These are phyloP conservation scores for Clarias platycephalus DNA, from an alignment of 2,797 vertebrate genomes.

Conservation along the genomic window DNA sequence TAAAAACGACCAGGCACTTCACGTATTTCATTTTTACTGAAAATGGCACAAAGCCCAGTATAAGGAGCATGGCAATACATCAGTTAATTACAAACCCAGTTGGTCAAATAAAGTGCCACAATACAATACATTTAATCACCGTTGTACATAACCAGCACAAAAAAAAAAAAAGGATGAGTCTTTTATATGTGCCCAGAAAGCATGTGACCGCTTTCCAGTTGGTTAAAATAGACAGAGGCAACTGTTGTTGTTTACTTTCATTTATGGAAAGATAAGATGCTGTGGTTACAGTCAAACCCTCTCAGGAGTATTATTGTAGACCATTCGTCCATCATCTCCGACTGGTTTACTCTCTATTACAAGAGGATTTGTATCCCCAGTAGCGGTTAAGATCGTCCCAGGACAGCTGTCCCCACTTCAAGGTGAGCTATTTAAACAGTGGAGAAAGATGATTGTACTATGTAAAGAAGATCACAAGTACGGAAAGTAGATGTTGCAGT, in stretches of 20 bases:
- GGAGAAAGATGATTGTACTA: conserved; percentile 1
- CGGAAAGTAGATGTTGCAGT: conserved; percentile 28
- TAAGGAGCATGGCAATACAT: conserved; percentile 45
- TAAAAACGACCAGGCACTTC: not conserved
- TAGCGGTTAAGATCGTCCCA: conserved; percentile 33
- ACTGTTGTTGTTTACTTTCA: conserved; percentile 42
- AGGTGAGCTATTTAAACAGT: conserved; percentile 35
- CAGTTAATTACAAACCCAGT: conserved; percentile 51
- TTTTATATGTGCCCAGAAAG: conserved; percentile 16
- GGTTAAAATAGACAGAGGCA: conserved; percentile 34
- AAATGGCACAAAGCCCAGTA: conserved; percentile 49
- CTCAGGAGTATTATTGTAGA: conserved; percentile 16
- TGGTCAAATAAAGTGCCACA: conserved; percentile 29
- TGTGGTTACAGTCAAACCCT: conserved; percentile 17
- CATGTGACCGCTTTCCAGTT: conserved; percentile 33
- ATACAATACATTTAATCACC: conserved; percentile 1
- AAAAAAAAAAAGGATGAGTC: not conserved
- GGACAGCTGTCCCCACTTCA: conserved; percentile 19
- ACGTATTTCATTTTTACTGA: conserved; percentile 43
- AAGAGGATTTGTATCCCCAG: conserved; percentile 3
- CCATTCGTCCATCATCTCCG: conserved; percentile 30
- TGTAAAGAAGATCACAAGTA: conserved; percentile 20
- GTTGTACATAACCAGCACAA: conserved; percentile 6
- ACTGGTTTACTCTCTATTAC: conserved; percentile 26
- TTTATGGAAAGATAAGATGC: conserved; percentile 32